phyloP scores from a whole-genome alignment of 2,888 invertebrate species.

The Phasia obesa region DNA sequence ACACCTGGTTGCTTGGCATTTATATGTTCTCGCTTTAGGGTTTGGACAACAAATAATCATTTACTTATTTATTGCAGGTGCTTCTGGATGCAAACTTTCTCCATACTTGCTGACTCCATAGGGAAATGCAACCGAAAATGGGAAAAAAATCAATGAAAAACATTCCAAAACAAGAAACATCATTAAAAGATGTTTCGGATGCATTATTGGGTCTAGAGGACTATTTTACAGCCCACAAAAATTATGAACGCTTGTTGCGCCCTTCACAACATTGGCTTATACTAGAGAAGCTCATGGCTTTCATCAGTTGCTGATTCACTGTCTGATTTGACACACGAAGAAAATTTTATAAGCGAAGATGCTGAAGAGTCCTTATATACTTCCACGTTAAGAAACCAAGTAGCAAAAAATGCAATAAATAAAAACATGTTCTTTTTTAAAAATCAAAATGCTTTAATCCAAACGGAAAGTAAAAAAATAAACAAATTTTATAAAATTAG shows the following conservation, averaged over 20 bases:
- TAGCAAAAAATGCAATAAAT: not conserved
- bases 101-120: not conserved
- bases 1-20: not conserved
- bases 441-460: not conserved
- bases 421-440: not conserved
- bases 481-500: no score
- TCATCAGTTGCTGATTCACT: no score
- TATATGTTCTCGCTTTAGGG: no score
- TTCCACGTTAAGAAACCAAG: no score
- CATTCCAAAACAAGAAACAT: not conserved
- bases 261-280: not conserved
- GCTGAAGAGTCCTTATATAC: not conserved
- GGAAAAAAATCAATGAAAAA: not conserved
- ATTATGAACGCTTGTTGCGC: constrained; percentile 4
- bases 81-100: not conserved
- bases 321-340: no score
- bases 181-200: not conserved
- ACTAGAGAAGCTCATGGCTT: not conserved
- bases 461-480: no score
- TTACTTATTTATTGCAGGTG: no score
- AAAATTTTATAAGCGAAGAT: no score
- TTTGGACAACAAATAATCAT: no score
- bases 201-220: constrained; percentile 8
- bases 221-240: not conserved
- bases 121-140: not conserved